Evolutionary conservation across 2,797 vertebrate species (phyloP).

Genomic region (Enteromius thamalakanensis): DNA sequence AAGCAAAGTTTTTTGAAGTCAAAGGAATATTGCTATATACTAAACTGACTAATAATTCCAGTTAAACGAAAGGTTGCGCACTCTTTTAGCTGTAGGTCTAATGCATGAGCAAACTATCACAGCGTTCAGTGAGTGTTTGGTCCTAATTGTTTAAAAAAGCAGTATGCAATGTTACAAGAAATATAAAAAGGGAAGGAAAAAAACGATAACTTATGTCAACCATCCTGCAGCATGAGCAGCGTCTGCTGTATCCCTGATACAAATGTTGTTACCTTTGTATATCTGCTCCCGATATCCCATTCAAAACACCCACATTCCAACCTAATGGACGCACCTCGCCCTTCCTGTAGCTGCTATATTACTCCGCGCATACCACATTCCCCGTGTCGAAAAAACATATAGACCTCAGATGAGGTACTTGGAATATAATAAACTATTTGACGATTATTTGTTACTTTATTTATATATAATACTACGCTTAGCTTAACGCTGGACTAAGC

Average conservation of each 20-base stretch:
- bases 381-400: conserved; percentile 2
- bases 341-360: conserved; percentile 54
- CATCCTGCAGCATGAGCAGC: not conserved
- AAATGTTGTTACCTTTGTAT: conserved; percentile 58
- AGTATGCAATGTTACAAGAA: not conserved
- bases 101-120: conserved; percentile 5
- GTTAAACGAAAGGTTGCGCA: not conserved
- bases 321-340: conserved; percentile 71
- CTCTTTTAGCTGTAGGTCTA: not conserved
- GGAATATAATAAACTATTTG: not conserved
- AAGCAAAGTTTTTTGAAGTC: not conserved
- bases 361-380: conserved; percentile 58
- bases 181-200: too few relatives aligned
- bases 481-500: conserved; percentile 51
- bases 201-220: not conserved
- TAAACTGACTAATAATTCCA: not conserved
- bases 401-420: not conserved
- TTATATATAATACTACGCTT: not conserved
- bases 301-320: conserved; percentile 69
- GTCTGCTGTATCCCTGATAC: conserved; percentile 43
- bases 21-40: not conserved
- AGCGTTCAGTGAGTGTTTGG: too few relatives aligned
- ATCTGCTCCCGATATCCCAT: conserved; percentile 52
- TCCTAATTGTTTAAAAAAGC: not conserved
- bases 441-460: not conserved